phyloP scores from a whole-genome alignment of 2,113 vertebrate genomes.

The Melanotaenia duboulayi region DNA sequence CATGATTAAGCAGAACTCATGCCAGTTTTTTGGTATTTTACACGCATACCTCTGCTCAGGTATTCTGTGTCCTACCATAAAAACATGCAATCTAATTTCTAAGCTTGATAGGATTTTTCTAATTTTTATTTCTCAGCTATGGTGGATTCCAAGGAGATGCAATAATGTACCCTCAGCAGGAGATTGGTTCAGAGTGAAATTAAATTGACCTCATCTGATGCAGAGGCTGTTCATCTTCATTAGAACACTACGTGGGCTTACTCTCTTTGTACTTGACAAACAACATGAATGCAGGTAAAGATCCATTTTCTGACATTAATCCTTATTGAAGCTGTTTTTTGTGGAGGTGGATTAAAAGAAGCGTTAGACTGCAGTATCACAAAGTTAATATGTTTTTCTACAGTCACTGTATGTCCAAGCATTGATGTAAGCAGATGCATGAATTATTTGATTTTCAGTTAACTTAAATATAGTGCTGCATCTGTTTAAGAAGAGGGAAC shows the following conservation, averaged over 20 bases:
- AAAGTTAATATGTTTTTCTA: background rate
- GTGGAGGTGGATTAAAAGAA: background rate
- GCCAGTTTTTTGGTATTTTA: conserved; percentile 24
- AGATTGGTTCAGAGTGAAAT: conserved; percentile 43
- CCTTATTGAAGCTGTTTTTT: background rate
- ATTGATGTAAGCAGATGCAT: background rate
- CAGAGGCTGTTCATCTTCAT: conserved; percentile 36
- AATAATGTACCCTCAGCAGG: conserved; percentile 37
- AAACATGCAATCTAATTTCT: conserved; percentile 24
- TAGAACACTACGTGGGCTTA: conserved; percentile 7
- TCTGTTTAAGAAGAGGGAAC: background rate
- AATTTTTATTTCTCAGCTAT: background rate
- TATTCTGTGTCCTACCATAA: background rate
- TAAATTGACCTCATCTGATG: conserved; percentile 51
- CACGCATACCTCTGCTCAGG: background rate
- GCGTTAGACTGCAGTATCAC: background rate
- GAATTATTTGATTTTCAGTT: background rate
- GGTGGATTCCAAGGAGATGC: conserved; percentile 14
- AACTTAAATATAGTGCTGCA: background rate
- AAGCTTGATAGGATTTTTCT: background rate
- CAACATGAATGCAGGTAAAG: conserved; percentile 18
- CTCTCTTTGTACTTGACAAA: background rate
- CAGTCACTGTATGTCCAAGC: conserved; percentile 6
- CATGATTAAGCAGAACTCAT: conserved; percentile 13
- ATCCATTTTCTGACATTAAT: background rate